Percentiles rank a stretch among this genome's conserved stretches.
Evolutionary conservation across 2,113 vertebrate genomes (phyloP).

Genomic region (Tyrannus savana): DNA sequence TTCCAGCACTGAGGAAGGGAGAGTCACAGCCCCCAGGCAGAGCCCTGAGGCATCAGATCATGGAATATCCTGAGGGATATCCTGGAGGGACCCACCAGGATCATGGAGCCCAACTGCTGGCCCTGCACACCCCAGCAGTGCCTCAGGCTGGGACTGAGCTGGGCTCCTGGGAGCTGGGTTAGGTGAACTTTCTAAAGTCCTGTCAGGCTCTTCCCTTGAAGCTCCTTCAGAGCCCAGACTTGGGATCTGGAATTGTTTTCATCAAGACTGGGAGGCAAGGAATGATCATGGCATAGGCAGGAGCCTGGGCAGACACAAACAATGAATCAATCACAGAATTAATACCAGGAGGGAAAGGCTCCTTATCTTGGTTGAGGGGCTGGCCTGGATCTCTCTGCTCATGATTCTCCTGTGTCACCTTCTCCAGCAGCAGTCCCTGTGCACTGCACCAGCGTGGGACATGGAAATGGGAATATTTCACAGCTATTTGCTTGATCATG

Average conservation of each 20-base stretch:
- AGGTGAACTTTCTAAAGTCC: background rate
- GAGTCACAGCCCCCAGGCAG: background rate
- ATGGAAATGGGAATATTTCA: background rate
- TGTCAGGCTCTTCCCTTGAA: background rate
- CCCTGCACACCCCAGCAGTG: background rate
- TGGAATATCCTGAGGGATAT: background rate
- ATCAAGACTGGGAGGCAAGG: background rate
- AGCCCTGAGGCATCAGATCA: rapidly evolving
- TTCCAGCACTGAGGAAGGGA: rapidly evolving
- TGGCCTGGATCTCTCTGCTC: background rate
- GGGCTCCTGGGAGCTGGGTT: background rate
- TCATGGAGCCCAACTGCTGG: background rate
- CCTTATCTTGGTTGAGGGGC: too few species aligned
- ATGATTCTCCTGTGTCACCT: background rate
- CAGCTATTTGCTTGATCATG: background rate
- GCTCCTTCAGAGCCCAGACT: background rate
- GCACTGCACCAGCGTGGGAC: background rate
- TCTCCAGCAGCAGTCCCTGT: background rate
- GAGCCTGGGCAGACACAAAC: background rate
- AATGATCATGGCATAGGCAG: background rate
- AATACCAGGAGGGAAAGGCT: background rate
- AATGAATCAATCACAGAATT: background rate
- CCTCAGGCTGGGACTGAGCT: background rate
- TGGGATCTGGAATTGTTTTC: background rate
- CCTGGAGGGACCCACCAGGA: background rate